phyloP scores from a whole-genome alignment of 1,140 invertebrate species.

The Dolichoris vasculosae region DNA sequence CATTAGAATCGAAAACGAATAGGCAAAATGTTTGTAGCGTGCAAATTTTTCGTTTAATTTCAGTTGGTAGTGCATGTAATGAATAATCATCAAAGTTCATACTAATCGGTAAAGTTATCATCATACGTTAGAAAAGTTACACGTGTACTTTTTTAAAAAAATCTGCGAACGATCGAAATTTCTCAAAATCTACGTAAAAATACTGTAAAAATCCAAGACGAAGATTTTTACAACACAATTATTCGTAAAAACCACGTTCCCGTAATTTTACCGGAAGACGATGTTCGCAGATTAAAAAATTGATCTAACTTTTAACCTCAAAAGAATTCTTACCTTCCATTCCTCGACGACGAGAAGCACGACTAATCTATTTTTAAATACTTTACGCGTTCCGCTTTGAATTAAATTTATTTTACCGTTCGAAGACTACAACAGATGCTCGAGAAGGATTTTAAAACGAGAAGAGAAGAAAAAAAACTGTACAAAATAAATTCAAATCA shows the following conservation, averaged over 20 bases:
- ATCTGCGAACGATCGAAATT: not conserved
- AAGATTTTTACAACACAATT: not conserved
- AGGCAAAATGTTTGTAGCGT: not conserved
- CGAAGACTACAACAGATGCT: too few species aligned
- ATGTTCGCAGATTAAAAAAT: conserved; percentile 46
- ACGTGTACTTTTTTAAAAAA: conserved; percentile 15
- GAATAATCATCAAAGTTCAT: conserved; percentile 60
- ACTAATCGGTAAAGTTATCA: conserved; percentile 51
- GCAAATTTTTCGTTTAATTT: conserved; percentile 29
- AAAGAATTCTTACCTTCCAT: conserved; percentile 23
- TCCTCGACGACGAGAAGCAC: not conserved
- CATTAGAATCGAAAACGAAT: not conserved
- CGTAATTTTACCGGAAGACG: not conserved
- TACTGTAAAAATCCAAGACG: not conserved
- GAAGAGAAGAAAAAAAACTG: not conserved
- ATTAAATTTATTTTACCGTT: not conserved
- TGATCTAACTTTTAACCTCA: not conserved
- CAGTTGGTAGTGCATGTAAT: conserved; percentile 66
- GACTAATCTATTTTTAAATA: not conserved
- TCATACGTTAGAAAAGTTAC: conserved; percentile 51
- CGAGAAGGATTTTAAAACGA: too few species aligned
- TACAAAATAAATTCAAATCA: not conserved
- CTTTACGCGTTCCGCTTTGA: not conserved
- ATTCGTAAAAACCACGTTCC: not conserved
- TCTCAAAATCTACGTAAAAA: not conserved